phyloP scores from a whole-genome alignment of 2,888 invertebrate genomes.

The Clivina fossor region DNA sequence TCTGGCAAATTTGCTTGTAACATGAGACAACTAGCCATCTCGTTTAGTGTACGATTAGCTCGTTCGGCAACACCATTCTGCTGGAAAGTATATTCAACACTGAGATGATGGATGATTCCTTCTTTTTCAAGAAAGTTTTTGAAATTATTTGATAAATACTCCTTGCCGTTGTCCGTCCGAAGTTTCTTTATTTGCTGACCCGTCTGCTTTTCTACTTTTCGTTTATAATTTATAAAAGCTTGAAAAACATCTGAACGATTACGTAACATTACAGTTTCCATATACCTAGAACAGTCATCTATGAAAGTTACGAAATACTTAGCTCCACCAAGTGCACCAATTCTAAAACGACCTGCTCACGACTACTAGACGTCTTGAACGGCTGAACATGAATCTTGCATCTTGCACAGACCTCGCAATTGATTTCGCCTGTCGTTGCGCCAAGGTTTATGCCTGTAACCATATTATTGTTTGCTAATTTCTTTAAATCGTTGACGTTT shows the following conservation, averaged over 20 bases:
- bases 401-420: no score
- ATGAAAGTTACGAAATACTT: slow-evolving; percentile 42
- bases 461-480: no score
- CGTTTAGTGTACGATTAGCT: slow-evolving; percentile 43
- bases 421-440: no score
- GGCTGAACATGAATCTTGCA: no score
- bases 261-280: slow-evolving; percentile 31
- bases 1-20: slow-evolving; percentile 37
- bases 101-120: slow-evolving; percentile 41
- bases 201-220: slow-evolving; percentile 32
- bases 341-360: slow-evolving; percentile 35
- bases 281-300: slow-evolving; percentile 41
- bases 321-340: slow-evolving; percentile 39
- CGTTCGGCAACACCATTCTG: slow-evolving; percentile 45
- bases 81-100: slow-evolving; percentile 43
- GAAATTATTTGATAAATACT: slow-evolving; percentile 32
- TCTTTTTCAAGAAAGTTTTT: slow-evolving; percentile 33
- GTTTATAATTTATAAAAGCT: slow-evolving; percentile 31
- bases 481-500: no score
- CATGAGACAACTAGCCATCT: slow-evolving; percentile 43
- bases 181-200: slow-evolving; percentile 30
- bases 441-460: no score
- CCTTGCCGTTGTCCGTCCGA: slow-evolving; percentile 35
- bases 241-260: slow-evolving; percentile 28
- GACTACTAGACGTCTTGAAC: no score